Conservation (phyloP, 2,113 vertebrate genomes). For the Antechinus flavipes region DNA sequence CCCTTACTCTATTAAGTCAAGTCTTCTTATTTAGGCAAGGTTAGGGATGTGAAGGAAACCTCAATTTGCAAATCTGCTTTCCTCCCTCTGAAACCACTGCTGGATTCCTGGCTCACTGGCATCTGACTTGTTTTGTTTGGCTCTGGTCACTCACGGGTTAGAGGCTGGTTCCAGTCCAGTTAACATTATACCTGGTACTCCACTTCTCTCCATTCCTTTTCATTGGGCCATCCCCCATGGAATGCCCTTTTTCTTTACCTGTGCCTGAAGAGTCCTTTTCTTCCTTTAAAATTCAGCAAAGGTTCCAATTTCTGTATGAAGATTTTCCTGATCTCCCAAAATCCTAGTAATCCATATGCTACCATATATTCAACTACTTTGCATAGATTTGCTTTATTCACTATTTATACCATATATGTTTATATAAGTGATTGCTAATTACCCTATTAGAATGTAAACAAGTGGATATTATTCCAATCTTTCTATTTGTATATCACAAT, state of each 20-base stretch:
- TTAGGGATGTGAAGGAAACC: no score
- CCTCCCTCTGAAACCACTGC: no score
- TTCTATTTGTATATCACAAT: neutral
- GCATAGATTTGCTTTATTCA: neutral
- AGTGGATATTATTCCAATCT: neutral
- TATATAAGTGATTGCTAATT: neutral
- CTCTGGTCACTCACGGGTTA: no score
- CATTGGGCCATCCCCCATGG: neutral
- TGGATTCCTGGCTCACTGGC: no score
- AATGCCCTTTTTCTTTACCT: neutral
- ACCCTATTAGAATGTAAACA: neutral
- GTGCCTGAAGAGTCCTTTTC: neutral
- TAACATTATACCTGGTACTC: neutral
- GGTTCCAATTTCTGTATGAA: neutral
- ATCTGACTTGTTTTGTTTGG: no score
- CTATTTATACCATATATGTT: neutral
- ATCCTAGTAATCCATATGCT: neutral
- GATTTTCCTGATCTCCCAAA: neutral
- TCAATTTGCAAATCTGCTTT: no score
- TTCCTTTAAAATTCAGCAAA: neutral
- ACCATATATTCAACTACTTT: neutral
- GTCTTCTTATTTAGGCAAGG: no score
- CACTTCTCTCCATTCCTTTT: neutral
- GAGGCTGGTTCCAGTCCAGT: no score
- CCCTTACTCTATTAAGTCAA: no score